phyloP scores from a whole-genome alignment of 2,888 invertebrate genomes.

The Nymphalis c-album region DNA sequence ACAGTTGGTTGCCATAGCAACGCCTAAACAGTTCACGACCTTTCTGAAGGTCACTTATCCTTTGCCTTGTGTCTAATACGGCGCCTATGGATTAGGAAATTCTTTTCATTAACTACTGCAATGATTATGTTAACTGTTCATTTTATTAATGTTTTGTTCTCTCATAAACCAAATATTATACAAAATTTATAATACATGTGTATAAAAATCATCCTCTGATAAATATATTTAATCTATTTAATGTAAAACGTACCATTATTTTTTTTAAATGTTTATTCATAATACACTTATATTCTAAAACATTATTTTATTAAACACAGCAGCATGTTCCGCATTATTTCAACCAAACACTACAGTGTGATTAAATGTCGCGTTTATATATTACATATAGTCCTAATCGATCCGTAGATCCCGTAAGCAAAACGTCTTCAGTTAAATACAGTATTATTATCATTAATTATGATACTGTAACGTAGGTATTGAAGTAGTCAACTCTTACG shows the following conservation, averaged over 20 bases:
- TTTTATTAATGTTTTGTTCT: not conserved
- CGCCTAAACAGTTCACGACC: constrained; percentile 54
- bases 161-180: not conserved
- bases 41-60: constrained; percentile 44
- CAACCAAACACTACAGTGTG: too few species aligned
- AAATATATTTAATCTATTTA: too few species aligned
- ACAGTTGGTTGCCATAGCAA: constrained; percentile 67
- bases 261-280: too few species aligned
- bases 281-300: too few species aligned
- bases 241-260: too few species aligned
- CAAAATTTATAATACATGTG: too few species aligned
- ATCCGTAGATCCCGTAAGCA: too few species aligned
- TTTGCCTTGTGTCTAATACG: constrained; percentile 4
- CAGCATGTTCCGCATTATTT: too few species aligned
- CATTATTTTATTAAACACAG: too few species aligned
- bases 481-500: constrained; percentile 49
- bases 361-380: too few species aligned
- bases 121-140: not conserved
- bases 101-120: not conserved
- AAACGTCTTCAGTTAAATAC: not conserved
- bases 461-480: constrained; percentile 11
- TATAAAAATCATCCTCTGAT: too few species aligned
- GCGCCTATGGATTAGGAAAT: constrained; percentile 7
- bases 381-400: too few species aligned
- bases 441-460: constrained; percentile 43